These are phyloP conservation scores for Amblyornis subalaris DNA, from an alignment of 2,113 vertebrate species.

Conservation along the genomic window DNA sequence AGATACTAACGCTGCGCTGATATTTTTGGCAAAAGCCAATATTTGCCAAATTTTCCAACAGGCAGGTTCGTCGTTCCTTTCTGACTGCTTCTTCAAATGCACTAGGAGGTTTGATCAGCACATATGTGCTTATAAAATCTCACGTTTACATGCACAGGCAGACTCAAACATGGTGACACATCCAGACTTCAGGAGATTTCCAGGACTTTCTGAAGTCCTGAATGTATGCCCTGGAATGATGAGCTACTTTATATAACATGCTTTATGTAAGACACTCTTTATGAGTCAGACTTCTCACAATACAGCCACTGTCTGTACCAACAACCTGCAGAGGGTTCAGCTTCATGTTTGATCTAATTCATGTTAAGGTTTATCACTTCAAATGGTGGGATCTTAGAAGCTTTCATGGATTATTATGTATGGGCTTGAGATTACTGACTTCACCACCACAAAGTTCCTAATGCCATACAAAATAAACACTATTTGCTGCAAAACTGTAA, in stretches of 20 bases:
- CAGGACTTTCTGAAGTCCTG: background rate
- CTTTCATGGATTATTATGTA: background rate
- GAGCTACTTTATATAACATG: slow-evolving; percentile 18
- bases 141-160: background rate
- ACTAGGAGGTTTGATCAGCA: background rate
- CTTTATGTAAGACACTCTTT: slow-evolving; percentile 20
- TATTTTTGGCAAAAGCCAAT: background rate
- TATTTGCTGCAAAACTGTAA: background rate
- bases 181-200: background rate
- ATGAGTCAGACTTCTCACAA: slow-evolving; percentile 41
- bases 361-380: background rate
- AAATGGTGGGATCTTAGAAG: background rate
- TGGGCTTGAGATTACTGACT: background rate
- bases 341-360: background rate
- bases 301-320: background rate
- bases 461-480: background rate
- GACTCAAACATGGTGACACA: background rate
- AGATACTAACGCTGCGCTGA: background rate
- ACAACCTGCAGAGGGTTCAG: background rate
- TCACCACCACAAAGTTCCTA: background rate
- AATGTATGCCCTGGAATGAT: background rate
- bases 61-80: background rate
- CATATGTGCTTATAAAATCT: background rate
- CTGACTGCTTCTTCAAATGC: background rate
- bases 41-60: background rate